Percentiles rank a stretch among this genome's conserved stretches.
Conservation (phyloP, 2,888 invertebrate species). For the Labia minor region DNA sequence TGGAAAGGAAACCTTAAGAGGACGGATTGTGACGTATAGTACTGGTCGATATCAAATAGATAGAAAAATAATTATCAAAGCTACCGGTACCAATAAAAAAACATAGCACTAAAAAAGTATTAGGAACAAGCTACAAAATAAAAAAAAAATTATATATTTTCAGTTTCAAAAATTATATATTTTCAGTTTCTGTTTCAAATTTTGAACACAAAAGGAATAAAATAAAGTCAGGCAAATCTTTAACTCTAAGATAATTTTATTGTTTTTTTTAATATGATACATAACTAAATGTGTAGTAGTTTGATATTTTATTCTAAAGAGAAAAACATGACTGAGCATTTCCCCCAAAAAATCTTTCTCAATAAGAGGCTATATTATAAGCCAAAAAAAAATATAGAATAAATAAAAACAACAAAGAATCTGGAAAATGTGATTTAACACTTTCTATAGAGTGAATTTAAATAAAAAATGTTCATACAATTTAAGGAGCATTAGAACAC, state of each 20-base stretch:
- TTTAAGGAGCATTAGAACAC: constrained; percentile 17
- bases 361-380: neutral
- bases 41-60: constrained; percentile 4
- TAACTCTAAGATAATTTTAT: constrained; percentile 24
- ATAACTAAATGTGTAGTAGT: constrained; percentile 23
- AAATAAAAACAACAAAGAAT: neutral
- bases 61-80: neutral
- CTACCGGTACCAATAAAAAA: neutral
- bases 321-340: constrained; percentile 1
- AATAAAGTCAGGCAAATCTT: neutral
- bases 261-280: constrained; percentile 22
- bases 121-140: too few species aligned
- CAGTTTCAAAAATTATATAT: neutral
- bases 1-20: constrained; percentile 1
- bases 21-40: neutral
- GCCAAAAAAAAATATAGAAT: neutral
- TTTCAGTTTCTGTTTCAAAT: neutral
- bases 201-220: neutral
- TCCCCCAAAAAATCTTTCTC: constrained; percentile 9
- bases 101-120: too few species aligned
- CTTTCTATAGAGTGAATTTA: neutral
- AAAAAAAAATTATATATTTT: neutral
- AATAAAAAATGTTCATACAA: neutral
- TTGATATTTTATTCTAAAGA: neutral
- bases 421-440: neutral